Base-by-base conservation (phyloP, 2,797 vertebrate genomes). In the Ataeniobius toweri region DNA sequence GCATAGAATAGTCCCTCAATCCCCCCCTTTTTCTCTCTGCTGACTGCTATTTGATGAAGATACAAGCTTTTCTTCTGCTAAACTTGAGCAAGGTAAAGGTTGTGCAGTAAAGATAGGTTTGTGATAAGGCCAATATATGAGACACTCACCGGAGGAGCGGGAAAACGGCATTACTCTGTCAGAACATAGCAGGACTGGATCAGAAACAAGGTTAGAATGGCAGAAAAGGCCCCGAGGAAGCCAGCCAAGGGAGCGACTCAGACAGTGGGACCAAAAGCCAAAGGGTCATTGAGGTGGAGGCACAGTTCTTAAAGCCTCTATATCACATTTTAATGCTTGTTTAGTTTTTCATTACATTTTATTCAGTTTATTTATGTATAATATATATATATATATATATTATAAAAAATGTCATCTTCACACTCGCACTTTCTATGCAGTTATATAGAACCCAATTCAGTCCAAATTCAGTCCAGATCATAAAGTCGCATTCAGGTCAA, bases 1-100 rank as follows among this genome's bases (percentile, higher is more conserved):
- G 97, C 93, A 95, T 96, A 94, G 95, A 94, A 89, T 93, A 89
- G 92, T 94, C 92, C 91, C 93, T 95, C 95, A 93, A 91, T 93
- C 91, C 91, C 92, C 88, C 89, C n/a, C 10, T 94, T 86, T 91
- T 89, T 71, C 81, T 88, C 87, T 92, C 91, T 93, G 90, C 94
- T 94, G 94, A 93, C 93, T 92, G 92, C 92, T 94, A 94, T 94
- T 96, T 96, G 95, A 96, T 96, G 96, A 96, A 95, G 95, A 95
- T 94, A 94, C 92, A 90, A 89, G 87, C 89, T 94, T 92, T 94
- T 93, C 93, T 93, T 93, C 90, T 94, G 89, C 92, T 92, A 86
- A 78, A 84, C 84, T 85, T 77, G 79, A 81, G 90, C 73, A 74
- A 90, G 90, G 91, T 94, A 94, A 94, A 95, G 85, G 89, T 84